These are phyloP conservation scores for Melanotus villosus DNA, from an alignment of 2,888 invertebrate species.

Conservation along the genomic window DNA sequence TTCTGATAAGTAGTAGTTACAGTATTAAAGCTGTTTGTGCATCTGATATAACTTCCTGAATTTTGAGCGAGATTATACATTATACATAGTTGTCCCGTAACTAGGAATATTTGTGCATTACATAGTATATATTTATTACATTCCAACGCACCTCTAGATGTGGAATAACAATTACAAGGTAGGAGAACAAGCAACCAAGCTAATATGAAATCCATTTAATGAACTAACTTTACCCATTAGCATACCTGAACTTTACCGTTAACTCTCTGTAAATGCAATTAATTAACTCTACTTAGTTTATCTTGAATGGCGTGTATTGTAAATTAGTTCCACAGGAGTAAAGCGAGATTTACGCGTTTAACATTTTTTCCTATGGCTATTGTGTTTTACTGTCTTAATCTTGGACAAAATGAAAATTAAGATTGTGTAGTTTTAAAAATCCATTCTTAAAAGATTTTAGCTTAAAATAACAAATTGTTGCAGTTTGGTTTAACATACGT, in stretches of 20 bases:
- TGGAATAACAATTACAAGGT: conserved; percentile 22
- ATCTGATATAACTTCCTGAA: too few relatives aligned
- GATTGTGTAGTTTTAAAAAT: too few relatives aligned
- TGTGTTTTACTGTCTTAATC: too few relatives aligned
- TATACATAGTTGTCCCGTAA: too few relatives aligned
- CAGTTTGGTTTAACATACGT: too few relatives aligned
- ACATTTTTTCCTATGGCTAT: not conserved
- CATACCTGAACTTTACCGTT: conserved; percentile 42
- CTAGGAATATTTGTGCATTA: not conserved
- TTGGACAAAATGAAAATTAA: too few relatives aligned
- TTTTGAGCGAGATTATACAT: too few relatives aligned
- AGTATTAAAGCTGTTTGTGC: too few relatives aligned
- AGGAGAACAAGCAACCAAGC: conserved; percentile 17
- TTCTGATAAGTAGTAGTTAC: too few relatives aligned
- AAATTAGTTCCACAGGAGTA: not conserved
- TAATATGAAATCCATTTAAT: conserved; percentile 43
- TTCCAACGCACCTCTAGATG: not conserved
- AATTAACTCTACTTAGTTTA: conserved; percentile 42
- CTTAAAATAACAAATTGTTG: too few relatives aligned
- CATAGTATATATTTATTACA: conserved; percentile 11
- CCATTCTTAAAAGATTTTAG: too few relatives aligned
- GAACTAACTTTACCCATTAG: conserved; percentile 40
- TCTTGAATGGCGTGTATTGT: conserved; percentile 35
- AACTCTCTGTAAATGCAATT: conserved; percentile 39
- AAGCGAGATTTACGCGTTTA: not conserved